Evolutionary conservation across 2,797 vertebrate species (phyloP).

Genomic region (Phataginus tetradactyla): DNA sequence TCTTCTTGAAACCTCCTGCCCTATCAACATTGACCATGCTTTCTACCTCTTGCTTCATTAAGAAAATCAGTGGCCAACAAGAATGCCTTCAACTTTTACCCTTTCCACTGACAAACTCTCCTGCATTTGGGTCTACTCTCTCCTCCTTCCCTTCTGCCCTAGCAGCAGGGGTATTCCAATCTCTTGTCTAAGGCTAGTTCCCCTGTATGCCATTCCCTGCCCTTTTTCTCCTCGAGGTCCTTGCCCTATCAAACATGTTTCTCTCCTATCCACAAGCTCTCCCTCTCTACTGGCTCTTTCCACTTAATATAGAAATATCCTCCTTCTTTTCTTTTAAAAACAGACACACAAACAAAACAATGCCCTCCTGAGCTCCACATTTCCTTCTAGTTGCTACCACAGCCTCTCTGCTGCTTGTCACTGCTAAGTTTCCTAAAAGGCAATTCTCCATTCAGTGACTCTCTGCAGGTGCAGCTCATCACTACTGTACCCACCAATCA

Average conservation of each 20-base stretch:
- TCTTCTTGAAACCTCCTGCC: not conserved
- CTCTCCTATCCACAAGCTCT: not conserved
- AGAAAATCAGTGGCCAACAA: not conserved
- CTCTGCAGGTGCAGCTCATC: not conserved
- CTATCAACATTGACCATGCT: not conserved
- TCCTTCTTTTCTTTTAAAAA: not conserved
- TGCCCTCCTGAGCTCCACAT: not conserved
- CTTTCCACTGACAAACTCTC: not conserved
- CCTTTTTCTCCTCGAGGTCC: not conserved
- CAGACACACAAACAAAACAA: not conserved
- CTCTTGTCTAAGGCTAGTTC: not conserved
- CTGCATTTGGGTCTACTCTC: not conserved
- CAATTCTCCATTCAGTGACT: not conserved
- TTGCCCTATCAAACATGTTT: not conserved
- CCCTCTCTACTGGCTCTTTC: not conserved
- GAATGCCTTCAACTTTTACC: not conserved
- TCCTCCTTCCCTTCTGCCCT: not conserved
- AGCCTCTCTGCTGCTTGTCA: not conserved
- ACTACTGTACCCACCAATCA: not conserved
- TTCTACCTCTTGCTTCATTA: not conserved
- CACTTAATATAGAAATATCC: not conserved
- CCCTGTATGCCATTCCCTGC: not conserved
- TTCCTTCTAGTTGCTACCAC: not conserved
- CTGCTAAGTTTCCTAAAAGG: not conserved
- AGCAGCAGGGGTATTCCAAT: too few relatives aligned